phyloP scores from a whole-genome alignment of 2,888 invertebrate species.

The Vanessa cardui region DNA sequence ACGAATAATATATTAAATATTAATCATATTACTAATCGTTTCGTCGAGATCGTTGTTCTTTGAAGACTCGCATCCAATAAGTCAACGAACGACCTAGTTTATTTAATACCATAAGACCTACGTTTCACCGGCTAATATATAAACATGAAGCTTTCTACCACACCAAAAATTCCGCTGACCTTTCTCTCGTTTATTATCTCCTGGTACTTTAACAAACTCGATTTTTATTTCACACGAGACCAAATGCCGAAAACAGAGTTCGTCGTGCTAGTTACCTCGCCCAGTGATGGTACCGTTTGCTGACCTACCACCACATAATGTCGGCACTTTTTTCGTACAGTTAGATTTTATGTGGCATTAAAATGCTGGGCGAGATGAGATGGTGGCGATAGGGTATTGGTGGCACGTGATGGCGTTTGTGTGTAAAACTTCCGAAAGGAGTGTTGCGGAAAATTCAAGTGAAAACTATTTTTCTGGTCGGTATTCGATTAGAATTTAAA shows the following conservation, averaged over 20 bases:
- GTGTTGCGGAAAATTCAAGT: neutral
- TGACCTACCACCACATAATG: constrained; percentile 79
- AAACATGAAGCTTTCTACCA: constrained; percentile 55
- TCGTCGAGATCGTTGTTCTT: constrained; percentile 1
- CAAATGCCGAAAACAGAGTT: constrained; percentile 61
- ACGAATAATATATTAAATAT: no score
- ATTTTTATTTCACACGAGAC: constrained; percentile 68
- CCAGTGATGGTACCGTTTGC: constrained; percentile 71
- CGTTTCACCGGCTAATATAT: constrained; percentile 45
- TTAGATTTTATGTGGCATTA: constrained; percentile 75
- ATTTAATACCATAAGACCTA: constrained; percentile 19
- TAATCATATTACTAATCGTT: neutral
- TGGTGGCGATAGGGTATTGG: constrained; percentile 56
- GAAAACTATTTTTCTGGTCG: neutral
- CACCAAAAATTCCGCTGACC: constrained; percentile 57
- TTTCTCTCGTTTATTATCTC: constrained; percentile 73
- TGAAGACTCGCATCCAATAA: constrained; percentile 9
- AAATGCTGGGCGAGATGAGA: constrained; percentile 69
- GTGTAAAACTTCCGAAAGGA: constrained; percentile 15
- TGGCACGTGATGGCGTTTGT: constrained; percentile 17
- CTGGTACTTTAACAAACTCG: constrained; percentile 59
- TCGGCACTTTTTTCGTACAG: constrained; percentile 72
- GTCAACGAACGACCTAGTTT: constrained; percentile 36
- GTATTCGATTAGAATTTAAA: neutral
- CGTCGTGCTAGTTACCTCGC: constrained; percentile 62